phyloP scores from a whole-genome alignment of 2,113 vertebrate species.

The Plestiodon gilberti region DNA sequence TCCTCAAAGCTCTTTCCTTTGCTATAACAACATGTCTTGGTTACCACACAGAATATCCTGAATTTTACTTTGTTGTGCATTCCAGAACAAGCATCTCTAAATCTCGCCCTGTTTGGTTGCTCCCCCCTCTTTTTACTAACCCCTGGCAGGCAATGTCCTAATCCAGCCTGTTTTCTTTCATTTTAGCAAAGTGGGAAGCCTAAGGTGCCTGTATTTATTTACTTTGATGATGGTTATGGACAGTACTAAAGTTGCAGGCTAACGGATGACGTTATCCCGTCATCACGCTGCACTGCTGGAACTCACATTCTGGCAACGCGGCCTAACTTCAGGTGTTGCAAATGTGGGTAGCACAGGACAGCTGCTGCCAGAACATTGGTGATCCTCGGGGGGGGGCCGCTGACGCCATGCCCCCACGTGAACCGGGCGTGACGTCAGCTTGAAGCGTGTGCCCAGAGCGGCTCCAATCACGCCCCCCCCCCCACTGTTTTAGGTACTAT shows the following conservation, averaged over 20 bases:
- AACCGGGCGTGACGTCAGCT: too few relatives aligned
- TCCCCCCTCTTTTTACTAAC: neutral
- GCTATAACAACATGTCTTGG: neutral
- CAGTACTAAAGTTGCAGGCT: constrained; percentile 37
- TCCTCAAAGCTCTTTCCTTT: neutral
- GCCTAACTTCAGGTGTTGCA: too few relatives aligned
- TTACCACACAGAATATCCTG: neutral
- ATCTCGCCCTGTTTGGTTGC: neutral
- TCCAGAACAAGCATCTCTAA: neutral
- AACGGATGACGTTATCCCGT: too few relatives aligned
- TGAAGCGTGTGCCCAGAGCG: too few relatives aligned
- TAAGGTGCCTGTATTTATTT: constrained; percentile 53
- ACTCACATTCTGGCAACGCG: too few relatives aligned
- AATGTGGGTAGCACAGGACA: too few relatives aligned
- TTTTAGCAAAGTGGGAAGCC: constrained; percentile 40
- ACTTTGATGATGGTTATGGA: constrained; percentile 38
- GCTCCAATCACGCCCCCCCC: too few relatives aligned
- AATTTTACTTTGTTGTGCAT: constrained; percentile 21
- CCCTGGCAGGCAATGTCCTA: constrained; percentile 30
- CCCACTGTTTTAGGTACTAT: too few relatives aligned
- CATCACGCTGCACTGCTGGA: too few relatives aligned
- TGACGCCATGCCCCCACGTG: too few relatives aligned
- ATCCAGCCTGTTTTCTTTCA: constrained; percentile 46
- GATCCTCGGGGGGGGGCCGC: too few relatives aligned
- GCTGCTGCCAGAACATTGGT: too few relatives aligned